These are phyloP conservation scores for Barnardius zonarius DNA, from an alignment of 2,113 vertebrate species.

Conservation along the genomic window DNA sequence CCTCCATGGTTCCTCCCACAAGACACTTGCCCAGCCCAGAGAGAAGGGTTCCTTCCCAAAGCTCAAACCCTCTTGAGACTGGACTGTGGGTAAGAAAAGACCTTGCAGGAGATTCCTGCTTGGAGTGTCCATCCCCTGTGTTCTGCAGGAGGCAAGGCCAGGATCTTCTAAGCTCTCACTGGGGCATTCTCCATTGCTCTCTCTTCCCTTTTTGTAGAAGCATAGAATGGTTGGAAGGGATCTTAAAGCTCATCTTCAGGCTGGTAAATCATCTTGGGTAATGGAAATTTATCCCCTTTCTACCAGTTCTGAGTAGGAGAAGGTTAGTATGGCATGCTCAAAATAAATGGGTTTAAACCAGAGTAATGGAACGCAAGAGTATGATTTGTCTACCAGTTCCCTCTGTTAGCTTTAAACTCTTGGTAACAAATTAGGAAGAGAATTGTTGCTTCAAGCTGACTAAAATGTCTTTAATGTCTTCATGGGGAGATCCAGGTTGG, in stretches of 20 bases:
- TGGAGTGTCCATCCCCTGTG: fast-evolving
- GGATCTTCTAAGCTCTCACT: not conserved
- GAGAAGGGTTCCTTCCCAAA: not conserved
- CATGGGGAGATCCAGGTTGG: not conserved
- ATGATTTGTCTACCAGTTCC: not conserved
- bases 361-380: not conserved
- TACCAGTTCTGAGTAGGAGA: not conserved
- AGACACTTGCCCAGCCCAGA: not conserved
- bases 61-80: not conserved
- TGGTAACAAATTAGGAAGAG: not conserved
- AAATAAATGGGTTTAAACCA: not conserved
- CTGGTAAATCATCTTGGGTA: not conserved
- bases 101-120: not conserved
- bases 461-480: not conserved
- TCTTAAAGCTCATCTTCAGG: not conserved
- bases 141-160: not conserved
- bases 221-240: not conserved
- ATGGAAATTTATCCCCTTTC: not conserved
- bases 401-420: not conserved
- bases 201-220: not conserved
- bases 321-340: not conserved
- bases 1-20: not conserved
- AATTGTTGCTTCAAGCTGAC: not conserved
- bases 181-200: not conserved
- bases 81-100: not conserved